Percentiles rank a stretch among this genome's conserved stretches.
Evolutionary conservation across 2,113 vertebrate species (phyloP).

Genomic region (Noturus placidus): DNA sequence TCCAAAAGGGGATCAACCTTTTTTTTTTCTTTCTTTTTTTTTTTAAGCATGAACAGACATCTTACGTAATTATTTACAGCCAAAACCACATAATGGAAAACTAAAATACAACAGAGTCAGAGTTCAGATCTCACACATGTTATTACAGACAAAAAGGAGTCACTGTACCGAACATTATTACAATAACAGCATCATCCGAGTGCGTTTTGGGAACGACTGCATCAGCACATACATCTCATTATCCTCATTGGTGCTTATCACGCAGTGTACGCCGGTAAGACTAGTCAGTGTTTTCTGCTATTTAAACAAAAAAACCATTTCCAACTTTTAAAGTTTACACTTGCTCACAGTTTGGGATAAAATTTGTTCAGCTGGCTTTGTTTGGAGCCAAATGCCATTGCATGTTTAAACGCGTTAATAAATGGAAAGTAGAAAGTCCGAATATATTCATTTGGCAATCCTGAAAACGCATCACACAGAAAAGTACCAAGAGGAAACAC

Average conservation of each 20-base stretch:
- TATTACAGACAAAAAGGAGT: constrained; percentile 60
- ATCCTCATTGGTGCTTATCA: constrained; percentile 2
- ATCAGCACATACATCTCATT: constrained; percentile 4
- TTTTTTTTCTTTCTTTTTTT: constrained; percentile 47
- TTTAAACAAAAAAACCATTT: background rate
- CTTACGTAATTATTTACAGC: constrained; percentile 71
- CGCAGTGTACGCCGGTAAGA: background rate
- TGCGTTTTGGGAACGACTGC: constrained; percentile 51
- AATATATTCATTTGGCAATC: constrained; percentile 50
- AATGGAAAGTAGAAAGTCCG: constrained; percentile 42
- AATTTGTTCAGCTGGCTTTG: constrained; percentile 25
- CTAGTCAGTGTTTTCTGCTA: background rate
- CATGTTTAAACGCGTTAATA: constrained; percentile 40
- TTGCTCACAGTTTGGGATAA: constrained; percentile 11
- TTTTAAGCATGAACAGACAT: constrained; percentile 71
- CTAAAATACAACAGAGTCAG: constrained; percentile 68
- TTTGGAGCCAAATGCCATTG: constrained; percentile 5
- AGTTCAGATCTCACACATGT: constrained; percentile 74
- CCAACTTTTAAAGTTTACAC: constrained; percentile 10
- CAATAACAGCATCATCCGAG: constrained; percentile 61
- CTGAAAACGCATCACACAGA: constrained; percentile 57
- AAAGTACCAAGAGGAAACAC: constrained; percentile 57
- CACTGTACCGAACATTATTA: constrained; percentile 36
- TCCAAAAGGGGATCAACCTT: constrained; percentile 73
- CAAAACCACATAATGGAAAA: constrained; percentile 76